Conservation (phyloP, 2,888 invertebrate genomes). For the Argyresthia goedartella region DNA sequence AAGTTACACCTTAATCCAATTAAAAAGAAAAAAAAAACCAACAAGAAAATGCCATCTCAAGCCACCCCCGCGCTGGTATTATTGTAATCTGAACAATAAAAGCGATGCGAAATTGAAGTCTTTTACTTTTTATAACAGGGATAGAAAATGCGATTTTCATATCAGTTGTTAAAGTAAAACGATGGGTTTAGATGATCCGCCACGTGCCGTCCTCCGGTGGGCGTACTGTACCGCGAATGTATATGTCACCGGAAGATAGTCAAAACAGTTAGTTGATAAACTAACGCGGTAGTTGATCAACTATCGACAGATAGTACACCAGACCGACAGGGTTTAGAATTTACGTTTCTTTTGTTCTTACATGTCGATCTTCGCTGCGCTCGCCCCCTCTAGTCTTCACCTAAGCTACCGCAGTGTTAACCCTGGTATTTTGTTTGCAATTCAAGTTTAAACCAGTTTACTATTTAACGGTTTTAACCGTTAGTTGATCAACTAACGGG, state of each 20-base stretch:
- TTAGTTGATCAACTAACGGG: too few species aligned
- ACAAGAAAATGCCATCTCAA: conserved; percentile 13
- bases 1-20: background rate
- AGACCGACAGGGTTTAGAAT: too few species aligned
- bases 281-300: too few species aligned
- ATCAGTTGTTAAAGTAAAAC: conserved; percentile 61
- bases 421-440: too few species aligned
- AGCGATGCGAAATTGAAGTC: conserved; percentile 59
- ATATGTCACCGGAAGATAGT: background rate
- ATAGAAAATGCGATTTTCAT: conserved; percentile 60
- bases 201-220: conserved; percentile 30
- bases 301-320: too few species aligned
- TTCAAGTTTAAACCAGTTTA: too few species aligned
- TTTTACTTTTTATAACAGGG: conserved; percentile 53
- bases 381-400: too few species aligned
- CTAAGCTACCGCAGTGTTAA: too few species aligned
- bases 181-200: conserved; percentile 41
- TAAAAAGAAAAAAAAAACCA: background rate
- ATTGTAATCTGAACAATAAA: conserved; percentile 66
- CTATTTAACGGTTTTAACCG: too few species aligned
- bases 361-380: too few species aligned
- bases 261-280: too few species aligned
- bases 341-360: too few species aligned
- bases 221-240: conserved; percentile 11
- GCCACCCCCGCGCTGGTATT: conserved; percentile 28